A percentile compares a stretch with the other conserved stretches of the same genome.
Conservation (phyloP, 1,140 invertebrate species). For the Drosophila quadrilineata region DNA sequence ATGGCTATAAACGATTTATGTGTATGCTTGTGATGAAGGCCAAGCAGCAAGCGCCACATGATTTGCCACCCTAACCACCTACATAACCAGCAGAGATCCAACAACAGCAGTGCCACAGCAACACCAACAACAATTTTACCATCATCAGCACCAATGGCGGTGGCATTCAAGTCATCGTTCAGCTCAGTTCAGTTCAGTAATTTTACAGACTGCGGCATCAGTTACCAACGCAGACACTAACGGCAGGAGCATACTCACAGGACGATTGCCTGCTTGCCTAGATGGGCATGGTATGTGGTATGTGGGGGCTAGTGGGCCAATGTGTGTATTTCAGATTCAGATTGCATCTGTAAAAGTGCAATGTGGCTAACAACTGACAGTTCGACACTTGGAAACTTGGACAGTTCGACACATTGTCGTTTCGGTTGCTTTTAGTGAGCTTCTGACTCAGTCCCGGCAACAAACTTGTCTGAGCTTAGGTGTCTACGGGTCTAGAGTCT, state of each 20-base stretch:
- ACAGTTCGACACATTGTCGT: conserved; percentile 19
- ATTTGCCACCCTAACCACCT: conserved; percentile 40
- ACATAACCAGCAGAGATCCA: too few species aligned
- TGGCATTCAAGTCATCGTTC: conserved; percentile 74
- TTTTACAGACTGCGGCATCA: conserved; percentile 72
- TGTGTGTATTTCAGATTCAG: conserved; percentile 43
- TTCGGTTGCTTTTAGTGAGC: neutral
- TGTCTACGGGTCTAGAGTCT: too few species aligned
- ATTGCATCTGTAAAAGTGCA: conserved; percentile 64
- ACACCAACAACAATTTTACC: neutral
- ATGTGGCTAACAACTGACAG: conserved; percentile 24
- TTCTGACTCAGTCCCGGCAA: too few species aligned
- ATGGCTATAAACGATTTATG: conserved; percentile 78
- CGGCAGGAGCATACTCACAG: neutral
- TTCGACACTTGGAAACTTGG: conserved; percentile 21
- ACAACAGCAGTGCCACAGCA: too few species aligned
- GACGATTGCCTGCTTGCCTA: neutral
- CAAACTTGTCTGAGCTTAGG: too few species aligned
- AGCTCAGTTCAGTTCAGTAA: conserved; percentile 68
- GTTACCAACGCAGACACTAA: conserved; percentile 46
- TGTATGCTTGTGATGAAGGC: conserved; percentile 57
- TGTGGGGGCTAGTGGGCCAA: conserved; percentile 18
- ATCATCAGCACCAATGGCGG: conserved; percentile 21
- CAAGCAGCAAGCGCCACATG: conserved; percentile 56
- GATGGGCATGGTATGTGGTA: neutral